Base-by-base conservation (phyloP, 2,113 vertebrate genomes). In the Hemiprocne comata region DNA sequence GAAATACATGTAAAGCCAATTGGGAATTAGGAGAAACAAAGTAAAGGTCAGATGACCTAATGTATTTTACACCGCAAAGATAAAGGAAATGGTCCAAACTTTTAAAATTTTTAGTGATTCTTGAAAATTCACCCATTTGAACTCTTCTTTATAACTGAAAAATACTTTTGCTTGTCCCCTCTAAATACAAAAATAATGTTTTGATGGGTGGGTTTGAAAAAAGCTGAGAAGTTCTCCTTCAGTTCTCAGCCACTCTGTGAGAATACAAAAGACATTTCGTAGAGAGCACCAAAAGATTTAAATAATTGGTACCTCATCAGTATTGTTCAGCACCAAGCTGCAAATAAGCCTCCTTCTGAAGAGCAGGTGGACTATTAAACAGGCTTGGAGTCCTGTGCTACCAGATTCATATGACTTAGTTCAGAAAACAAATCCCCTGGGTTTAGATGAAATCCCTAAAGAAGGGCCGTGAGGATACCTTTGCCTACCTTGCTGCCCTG, bases 301-400 rank as follows among this genome's bases (percentile, higher is more conserved):
- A 65, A 54, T 34, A 94, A 91, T 72, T 65, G 36, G 61, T 81
- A 77, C 53, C 62, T 97, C 73, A 82, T 87, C 34, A 61, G 55
- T 61, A 57, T 87, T 89, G 70, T 91, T 89, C 1, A 7, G 58
- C 40, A 42, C 46, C 93, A 87, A 87, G 54, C 73, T 92, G 57
- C 38, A 75, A 84, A 81, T 91, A 89, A 96, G 77, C 23, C 42
- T 77, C 17, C 44, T 65, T 73, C 83, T 79, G 89, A 85, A 66
- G 85, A 87, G 44, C 77, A 73, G 48, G 57, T 78, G 75, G 53
- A 74, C 65, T 90, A 61, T 92, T 90, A 89, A 96, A 65, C 42
- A 82, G 84, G 84, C 66, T 94, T 96, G 62, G 16, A 31, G 36
- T 72, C 92, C 29, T 71, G 48, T 69, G 71, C 65, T 0, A 3